Evolutionary conservation across 2,888 invertebrate species (phyloP).

Genomic region (Cantharis nigra): DNA sequence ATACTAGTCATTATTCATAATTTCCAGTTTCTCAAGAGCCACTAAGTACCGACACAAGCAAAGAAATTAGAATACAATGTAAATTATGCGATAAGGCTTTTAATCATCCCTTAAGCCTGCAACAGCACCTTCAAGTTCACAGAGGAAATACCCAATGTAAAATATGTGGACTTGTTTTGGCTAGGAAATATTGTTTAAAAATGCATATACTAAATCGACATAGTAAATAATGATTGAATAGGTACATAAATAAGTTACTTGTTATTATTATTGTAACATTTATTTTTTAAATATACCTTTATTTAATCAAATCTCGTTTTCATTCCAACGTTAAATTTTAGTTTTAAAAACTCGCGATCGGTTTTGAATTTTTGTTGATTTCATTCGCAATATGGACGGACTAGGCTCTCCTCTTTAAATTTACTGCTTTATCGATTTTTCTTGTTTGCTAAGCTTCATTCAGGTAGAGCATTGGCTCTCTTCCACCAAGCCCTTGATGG

Average conservation of each 20-base stretch:
- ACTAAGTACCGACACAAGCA: neutral
- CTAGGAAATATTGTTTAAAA: conserved; percentile 50
- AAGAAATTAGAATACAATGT: neutral
- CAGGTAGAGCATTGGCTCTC: too few species aligned
- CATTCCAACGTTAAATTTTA: neutral
- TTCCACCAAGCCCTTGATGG: too few species aligned
- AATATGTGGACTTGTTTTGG: conserved; percentile 57
- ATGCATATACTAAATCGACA: conserved; percentile 37
- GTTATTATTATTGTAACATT: neutral
- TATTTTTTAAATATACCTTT: neutral
- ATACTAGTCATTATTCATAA: neutral
- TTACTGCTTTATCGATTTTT: neutral
- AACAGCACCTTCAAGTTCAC: conserved; percentile 59
- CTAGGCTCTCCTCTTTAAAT: neutral
- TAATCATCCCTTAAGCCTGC: conserved; percentile 58
- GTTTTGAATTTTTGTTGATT: too few species aligned
- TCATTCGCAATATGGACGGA: too few species aligned
- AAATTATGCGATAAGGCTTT: conserved; percentile 47
- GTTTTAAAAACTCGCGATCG: too few species aligned
- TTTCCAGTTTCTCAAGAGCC: neutral
- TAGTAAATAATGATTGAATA: conserved; percentile 3
- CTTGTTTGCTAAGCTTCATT: too few species aligned
- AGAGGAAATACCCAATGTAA: conserved; percentile 58
- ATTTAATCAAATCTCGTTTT: neutral
- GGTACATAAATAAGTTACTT: neutral